Evolutionary conservation across 1,140 invertebrate genomes (phyloP).

Genomic region (silkworm (Bombyx mori)): ASM3026992v2 NC_085109.1:11074501-11075000

Average conservation of each 20-base stretch:
- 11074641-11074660: too few relatives aligned
- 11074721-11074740: not conserved
- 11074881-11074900: constrained; percentile 1
- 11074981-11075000: too few relatives aligned
- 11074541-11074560: not conserved
- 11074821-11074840: constrained; percentile 1
- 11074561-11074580: not conserved
- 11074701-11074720: not conserved
- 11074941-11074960: too few relatives aligned
- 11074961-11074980: too few relatives aligned
- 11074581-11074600: not conserved
- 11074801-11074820: not conserved
- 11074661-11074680: too few relatives aligned
- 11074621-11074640: too few relatives aligned
- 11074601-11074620: not conserved
- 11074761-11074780: not conserved
- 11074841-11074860: constrained; percentile 5
- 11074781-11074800: not conserved
- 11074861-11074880: constrained; percentile 7
- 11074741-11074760: not conserved
- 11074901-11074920: constrained; percentile 1
- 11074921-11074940: too few relatives aligned
- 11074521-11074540: not conserved
- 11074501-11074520: constrained; percentile 1
- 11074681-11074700: too few relatives aligned